A percentile compares a stretch with the other conserved stretches of the same genome.
Evolutionary conservation across 2,797 vertebrate species (phyloP).

Genomic region (Paramormyrops hopkinsi): DNA sequence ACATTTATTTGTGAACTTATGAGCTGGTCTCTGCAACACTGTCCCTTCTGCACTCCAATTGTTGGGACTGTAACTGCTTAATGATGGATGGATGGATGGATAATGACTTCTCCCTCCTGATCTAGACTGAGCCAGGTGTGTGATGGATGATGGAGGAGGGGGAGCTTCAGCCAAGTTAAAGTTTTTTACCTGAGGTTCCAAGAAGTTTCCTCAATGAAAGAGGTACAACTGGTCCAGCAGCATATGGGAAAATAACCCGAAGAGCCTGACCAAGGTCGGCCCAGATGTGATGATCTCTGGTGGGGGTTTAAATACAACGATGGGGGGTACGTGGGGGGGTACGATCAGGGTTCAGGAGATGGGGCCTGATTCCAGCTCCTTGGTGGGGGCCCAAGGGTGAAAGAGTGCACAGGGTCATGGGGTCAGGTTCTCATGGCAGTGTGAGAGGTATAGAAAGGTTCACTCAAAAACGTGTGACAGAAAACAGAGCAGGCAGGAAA

Average conservation of each 20-base stretch:
- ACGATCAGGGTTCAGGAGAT: background rate
- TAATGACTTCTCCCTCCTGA: background rate
- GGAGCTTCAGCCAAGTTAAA: too few relatives aligned
- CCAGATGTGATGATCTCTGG: background rate
- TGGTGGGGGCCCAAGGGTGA: background rate
- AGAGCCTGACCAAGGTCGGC: background rate
- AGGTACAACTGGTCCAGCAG: background rate
- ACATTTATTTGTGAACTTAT: background rate
- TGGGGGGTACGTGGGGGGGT: background rate
- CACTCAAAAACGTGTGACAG: background rate
- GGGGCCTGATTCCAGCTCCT: background rate
- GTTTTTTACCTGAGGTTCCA: background rate
- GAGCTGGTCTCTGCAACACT: background rate
- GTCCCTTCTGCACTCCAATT: background rate
- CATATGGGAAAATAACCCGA: background rate
- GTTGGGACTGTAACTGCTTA: background rate
- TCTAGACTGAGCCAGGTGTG: slow-evolving; percentile 12
- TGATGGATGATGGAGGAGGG: background rate
- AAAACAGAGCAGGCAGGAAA: background rate
- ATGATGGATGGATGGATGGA: background rate
- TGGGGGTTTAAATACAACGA: background rate
- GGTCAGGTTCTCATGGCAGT: background rate
- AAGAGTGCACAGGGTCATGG: background rate
- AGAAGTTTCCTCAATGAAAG: background rate
- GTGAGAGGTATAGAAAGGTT: background rate